phyloP scores from a whole-genome alignment of 2,113 vertebrate species.

The Oriolus oriolus region DNA sequence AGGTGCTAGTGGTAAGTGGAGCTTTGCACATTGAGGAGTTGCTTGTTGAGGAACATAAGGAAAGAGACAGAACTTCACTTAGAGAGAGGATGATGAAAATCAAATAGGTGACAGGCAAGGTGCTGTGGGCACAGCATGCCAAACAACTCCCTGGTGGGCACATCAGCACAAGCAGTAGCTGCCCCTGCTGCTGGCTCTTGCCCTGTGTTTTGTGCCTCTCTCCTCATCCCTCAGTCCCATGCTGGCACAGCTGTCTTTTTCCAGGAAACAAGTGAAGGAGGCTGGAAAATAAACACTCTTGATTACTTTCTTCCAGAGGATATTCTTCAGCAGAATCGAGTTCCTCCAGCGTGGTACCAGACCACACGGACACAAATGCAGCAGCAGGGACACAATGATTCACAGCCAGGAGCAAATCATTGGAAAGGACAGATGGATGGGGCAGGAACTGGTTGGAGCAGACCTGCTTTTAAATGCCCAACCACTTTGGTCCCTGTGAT shows the following conservation, averaged over 20 bases:
- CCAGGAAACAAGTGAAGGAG: not conserved
- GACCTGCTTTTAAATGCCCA: not conserved
- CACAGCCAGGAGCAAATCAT: rapidly evolving
- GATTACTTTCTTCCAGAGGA: not conserved
- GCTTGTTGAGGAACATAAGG: conserved; percentile 9
- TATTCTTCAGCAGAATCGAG: not conserved
- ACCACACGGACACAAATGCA: not conserved
- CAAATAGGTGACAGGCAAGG: not conserved
- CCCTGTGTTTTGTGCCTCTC: not conserved
- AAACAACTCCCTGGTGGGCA: not conserved
- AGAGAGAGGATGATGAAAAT: not conserved
- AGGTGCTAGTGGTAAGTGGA: not conserved
- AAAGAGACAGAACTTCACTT: conserved; percentile 20
- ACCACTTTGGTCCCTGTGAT: not conserved
- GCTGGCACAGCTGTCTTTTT: not conserved
- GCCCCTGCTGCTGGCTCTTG: not conserved
- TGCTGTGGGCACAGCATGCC: rapidly evolving
- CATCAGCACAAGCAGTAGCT: not conserved
- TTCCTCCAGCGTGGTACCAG: not conserved
- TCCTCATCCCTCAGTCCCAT: rapidly evolving
- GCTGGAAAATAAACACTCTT: not conserved
- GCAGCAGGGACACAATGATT: not conserved
- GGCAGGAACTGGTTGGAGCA: not conserved
- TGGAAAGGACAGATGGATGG: not conserved
- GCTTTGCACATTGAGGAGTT: not conserved